Base-by-base conservation (phyloP, 64 coral and sea anemone genomes). In the Platygyra sinensis region DNA sequence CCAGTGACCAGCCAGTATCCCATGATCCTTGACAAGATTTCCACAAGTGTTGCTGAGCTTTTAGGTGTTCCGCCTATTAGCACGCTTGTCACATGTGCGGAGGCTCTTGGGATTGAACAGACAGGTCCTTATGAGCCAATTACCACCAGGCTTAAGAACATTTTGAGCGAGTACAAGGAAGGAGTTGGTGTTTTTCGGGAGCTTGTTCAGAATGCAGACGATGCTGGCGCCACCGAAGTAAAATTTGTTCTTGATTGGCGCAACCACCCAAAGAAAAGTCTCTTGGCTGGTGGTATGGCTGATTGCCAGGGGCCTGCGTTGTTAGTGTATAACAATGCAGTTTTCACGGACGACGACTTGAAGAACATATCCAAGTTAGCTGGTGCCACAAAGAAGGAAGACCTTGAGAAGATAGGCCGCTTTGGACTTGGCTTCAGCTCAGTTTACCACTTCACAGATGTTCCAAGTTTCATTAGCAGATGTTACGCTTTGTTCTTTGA, bases 351-450 rank as follows among this genome's bases (percentile, higher is more conserved):
- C 11, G 75, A 98, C 0, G 96, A 98, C 80, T 81, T 98, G 76
- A 49, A 86, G 22, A 98, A 98, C 31, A 98, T 98, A 61, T 87
- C 87, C 3, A 98, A 92, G 74, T 80, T 98, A 19, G 96, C 92
- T 19, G 96, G 92, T 86, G 96, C 92, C 36, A 98, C 96, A 22
- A 98, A 98, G 36, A 94, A 89, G 73, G 86, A 94, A 89, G 92
- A 98, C 29, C 73, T 92, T 39, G 89, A 89, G 50, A 98, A 98
- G 52, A 98, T 98, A 63, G 96, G 96, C 78, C 89, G 96, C 42
- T 98, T 98, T 89, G 96, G 96, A 22, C 88, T 98, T 39, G 96
- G 96, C 18, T 98, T 98, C n/a, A 98, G 94, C 50, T 94, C 96
- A 5, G 92, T 98, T 18, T 98, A 98, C 28, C 96, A 98, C 85